phyloP scores from a whole-genome alignment of 2,113 vertebrate genomes.

The Callochromis pleurospilus region DNA sequence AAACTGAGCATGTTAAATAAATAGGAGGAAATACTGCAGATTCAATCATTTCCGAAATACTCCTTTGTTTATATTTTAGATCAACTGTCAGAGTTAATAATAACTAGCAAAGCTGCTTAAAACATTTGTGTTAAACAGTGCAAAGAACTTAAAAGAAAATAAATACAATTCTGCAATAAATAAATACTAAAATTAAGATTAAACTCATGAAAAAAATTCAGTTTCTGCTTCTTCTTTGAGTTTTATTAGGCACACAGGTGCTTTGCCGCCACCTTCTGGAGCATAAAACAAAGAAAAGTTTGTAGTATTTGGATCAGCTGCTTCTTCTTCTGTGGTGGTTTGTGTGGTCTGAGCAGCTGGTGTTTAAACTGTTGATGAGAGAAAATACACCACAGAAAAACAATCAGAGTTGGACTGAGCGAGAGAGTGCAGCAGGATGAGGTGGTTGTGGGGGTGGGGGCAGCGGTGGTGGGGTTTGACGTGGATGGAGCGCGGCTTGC shows the following conservation, averaged over 20 bases:
- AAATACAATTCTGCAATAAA: neutral
- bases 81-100: neutral
- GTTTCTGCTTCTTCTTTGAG: neutral
- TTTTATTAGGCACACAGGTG: neutral
- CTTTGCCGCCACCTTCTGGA: neutral
- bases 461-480: neutral
- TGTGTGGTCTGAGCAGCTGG: neutral
- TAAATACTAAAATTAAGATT: neutral
- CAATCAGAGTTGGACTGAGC: neutral
- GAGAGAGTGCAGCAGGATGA: neutral
- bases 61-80: neutral
- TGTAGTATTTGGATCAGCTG: neutral
- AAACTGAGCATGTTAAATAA: neutral
- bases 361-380: neutral
- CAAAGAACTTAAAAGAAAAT: neutral
- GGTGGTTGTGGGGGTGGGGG: neutral
- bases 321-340: neutral
- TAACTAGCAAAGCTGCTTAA: neutral
- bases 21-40: neutral
- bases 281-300: neutral
- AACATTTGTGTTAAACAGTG: neutral
- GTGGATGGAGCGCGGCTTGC: slow-evolving; percentile 73
- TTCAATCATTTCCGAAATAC: neutral
- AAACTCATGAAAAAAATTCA: neutral
- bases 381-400: neutral